phyloP scores from a whole-genome alignment of 2,113 vertebrate species.

The Rhombomys opimus region DNA sequence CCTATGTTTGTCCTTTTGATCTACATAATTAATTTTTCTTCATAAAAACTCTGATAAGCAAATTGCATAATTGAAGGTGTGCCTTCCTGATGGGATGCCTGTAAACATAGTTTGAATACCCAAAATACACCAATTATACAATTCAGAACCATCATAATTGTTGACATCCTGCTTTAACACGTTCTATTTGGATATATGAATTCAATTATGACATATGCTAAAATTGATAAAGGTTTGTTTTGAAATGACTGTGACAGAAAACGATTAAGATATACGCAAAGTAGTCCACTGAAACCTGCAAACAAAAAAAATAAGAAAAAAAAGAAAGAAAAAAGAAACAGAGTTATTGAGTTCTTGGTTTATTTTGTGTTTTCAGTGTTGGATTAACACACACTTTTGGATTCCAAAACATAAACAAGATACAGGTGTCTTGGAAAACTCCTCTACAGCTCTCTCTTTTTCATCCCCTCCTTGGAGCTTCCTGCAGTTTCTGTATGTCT shows the following conservation, averaged over 20 bases:
- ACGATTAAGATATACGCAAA: neutral
- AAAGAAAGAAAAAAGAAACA: too few species aligned
- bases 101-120: neutral
- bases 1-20: neutral
- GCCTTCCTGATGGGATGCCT: neutral
- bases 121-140: neutral
- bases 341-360: neutral
- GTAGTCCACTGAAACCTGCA: neutral
- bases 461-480: too few species aligned
- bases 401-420: neutral
- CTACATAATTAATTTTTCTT: neutral
- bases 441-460: fast-evolving
- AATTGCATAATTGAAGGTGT: neutral
- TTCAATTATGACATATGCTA: neutral
- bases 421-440: neutral
- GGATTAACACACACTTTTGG: neutral
- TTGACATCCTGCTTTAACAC: fast-evolving
- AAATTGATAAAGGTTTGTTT: neutral
- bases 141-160: neutral
- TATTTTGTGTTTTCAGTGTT: neutral
- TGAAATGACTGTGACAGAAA: neutral
- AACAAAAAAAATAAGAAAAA: too few species aligned
- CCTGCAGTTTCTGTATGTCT: fast-evolving
- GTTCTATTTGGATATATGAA: neutral
- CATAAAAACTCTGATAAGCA: neutral